A percentile compares a stretch with the other conserved stretches of the same genome.
These are phyloP conservation scores for Melanostoma scalare DNA, from an alignment of 2,888 invertebrate genomes.

Conservation along the genomic window DNA sequence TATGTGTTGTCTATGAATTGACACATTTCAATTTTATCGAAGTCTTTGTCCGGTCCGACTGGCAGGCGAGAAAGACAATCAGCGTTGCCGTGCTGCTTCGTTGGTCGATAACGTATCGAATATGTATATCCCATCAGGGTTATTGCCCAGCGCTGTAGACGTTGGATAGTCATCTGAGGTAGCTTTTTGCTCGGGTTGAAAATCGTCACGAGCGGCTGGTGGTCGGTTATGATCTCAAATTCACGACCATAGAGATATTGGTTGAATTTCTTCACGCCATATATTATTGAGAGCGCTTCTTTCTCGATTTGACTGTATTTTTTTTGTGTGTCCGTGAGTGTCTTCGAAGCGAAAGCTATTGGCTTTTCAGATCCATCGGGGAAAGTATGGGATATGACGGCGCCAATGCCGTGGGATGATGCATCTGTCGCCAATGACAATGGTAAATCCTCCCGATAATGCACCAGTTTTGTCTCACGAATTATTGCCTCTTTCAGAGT, in stretches of 20 bases:
- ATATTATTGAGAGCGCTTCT: constrained; percentile 2
- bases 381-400: neutral
- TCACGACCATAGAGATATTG: constrained; percentile 58
- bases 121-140: constrained; percentile 38
- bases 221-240: constrained; percentile 53
- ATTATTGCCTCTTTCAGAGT: neutral
- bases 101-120: constrained; percentile 59
- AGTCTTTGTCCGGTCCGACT: constrained; percentile 35
- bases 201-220: constrained; percentile 46
- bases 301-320: constrained; percentile 1
- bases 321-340: no score
- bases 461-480: no score
- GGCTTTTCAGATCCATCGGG: no score
- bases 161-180: constrained; percentile 51
- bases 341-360: no score
- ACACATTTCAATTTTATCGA: constrained; percentile 34
- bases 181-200: constrained; percentile 58
- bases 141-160: constrained; percentile 60
- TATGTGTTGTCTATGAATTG: neutral
- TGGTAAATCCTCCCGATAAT: no score
- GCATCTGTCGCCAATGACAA: no score
- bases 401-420: neutral
- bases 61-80: constrained; percentile 68
- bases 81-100: constrained; percentile 63
- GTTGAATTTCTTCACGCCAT: constrained; percentile 53